Evolutionary conservation across 2,888 invertebrate genomes (phyloP), one percentile per base, ranked within the genome.

Genomic region (Electrophaes corylata): DNA sequence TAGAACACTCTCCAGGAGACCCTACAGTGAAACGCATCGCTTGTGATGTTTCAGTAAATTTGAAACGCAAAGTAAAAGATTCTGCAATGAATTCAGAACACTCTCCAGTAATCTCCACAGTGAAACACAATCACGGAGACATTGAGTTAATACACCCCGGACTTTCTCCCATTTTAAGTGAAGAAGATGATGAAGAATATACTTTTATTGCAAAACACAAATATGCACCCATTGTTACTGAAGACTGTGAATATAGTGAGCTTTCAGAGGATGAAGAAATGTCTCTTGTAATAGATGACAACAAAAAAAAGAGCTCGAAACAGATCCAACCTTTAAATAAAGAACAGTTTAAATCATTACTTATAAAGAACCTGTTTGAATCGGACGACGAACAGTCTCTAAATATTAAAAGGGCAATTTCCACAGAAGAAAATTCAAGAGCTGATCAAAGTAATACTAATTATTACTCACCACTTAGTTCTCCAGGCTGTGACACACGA

Each of bases 121-220:
- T 8, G 18, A 39, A 10, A 16, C 11, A 18, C 18, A 39, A 39
- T 18, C 39, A 10, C 14, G 14, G 35, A 12, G 18, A 4, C 6
- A 39, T 12, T 16, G 37, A 37, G 4, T 10, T 37, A 35, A 35
- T 35, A 37, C 37, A 37, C 37, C 37, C 14, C 16, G 37, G 37
- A 16, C 16, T 37, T 10, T 37, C 37, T 37, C 37, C 37, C 14
- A 16, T 37, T 16, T 37, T 16, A 16, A 37, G 37, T 16, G 37
- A 37, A 2, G 37, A 37, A 37, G 37, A 37, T 3, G 29, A 44
- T 26, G 29, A 29, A 14, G 8, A 44, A n/a, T 35, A 52, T 10
- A 12, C 40, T 33, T 14, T 47, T 18, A 47, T 54, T 33, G 20
- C 41, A 35, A 33, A 54, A 18, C 20, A 23, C 8, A 40, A 40